Percentiles rank a stretch among this genome's conserved stretches.
phyloP scores from a whole-genome alignment of 2,113 vertebrate species.

The Cardinalis cardinalis region DNA sequence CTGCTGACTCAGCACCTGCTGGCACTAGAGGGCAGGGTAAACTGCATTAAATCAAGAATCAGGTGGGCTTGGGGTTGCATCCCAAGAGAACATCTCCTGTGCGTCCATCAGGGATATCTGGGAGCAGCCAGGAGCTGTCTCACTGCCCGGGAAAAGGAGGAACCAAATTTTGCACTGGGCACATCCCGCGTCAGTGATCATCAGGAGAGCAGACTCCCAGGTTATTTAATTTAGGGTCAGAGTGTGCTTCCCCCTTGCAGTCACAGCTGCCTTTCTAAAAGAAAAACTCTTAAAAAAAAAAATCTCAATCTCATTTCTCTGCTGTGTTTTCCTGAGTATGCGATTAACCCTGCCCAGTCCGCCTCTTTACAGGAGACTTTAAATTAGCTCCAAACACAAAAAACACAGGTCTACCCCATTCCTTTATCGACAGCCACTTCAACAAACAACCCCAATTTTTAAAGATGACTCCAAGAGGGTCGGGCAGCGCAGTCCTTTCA shows the following conservation, averaged over 20 bases:
- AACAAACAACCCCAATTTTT: not conserved
- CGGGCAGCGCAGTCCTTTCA: rapidly evolving
- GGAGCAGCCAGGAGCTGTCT: not conserved
- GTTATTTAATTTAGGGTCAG: not conserved
- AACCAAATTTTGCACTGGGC: not conserved
- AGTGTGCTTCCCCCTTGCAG: not conserved
- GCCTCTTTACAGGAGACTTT: not conserved
- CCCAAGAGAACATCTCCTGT: not conserved
- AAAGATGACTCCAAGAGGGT: not conserved
- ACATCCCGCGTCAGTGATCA: rapidly evolving
- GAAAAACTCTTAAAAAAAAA: not conserved
- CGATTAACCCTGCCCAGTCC: not conserved
- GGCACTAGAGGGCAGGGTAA: conserved; percentile 46
- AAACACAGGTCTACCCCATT: not conserved
- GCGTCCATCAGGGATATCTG: not conserved
- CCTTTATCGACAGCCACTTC: not conserved
- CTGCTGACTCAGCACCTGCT: conserved; percentile 26
- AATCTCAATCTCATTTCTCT: not conserved
- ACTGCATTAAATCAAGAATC: not conserved
- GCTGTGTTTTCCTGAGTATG: not conserved
- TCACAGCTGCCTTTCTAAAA: not conserved
- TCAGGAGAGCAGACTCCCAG: not conserved
- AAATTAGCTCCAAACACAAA: not conserved
- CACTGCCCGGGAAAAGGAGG: not conserved
- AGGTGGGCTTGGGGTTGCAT: not conserved